Evolutionary conservation across 2,888 invertebrate species (phyloP), one percentile per base, ranked within the genome.

Genomic region (Rotaria sp.): DNA sequence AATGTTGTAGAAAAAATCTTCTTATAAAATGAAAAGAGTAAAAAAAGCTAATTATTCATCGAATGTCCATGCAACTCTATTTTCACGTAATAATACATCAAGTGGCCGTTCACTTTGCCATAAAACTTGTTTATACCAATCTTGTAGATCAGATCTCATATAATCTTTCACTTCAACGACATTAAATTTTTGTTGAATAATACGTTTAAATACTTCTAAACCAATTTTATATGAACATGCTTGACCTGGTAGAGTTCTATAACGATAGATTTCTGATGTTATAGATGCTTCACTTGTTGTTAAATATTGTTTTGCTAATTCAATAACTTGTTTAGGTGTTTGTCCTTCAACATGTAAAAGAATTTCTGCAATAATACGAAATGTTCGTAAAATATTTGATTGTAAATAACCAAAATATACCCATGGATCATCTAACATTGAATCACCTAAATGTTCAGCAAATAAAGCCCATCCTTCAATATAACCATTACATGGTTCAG

Each of bases 181-280:
- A 35, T 67, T 1, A 35, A 67, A 67, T 21, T 35, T 67, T 21
- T 67, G 21, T 35, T 35, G 18, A 15, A 67, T 67, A 38, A 35
- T 10, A 30, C 67, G 67, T 67, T 67, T 67, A 26, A 67, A 67
- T 30, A 35, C 13, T 35, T 67, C 67, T 67, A 67, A 67, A 8
- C 67, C 67, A 35, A 30, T 67, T 67, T 67, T 67, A 35, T 67
- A 67, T 35, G 67, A 67, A 67, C 67, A 67, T 35, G 67, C 67
- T 67, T 67, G 67, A 35, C 67, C 67, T 21, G 67, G 35, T 7
- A 38, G 11, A 30, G 21, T 7, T 67, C 35, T 35, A 67, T 67
- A 67, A 8, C 67, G 67, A 35, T 67, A 67, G 2, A 67, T 67
- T 30, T 67, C 67, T 7, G 35, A 35, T 7, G 67, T 21, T 18